Conservation (phyloP, 2,888 invertebrate genomes). For the Acrobasis consociella region DNA sequence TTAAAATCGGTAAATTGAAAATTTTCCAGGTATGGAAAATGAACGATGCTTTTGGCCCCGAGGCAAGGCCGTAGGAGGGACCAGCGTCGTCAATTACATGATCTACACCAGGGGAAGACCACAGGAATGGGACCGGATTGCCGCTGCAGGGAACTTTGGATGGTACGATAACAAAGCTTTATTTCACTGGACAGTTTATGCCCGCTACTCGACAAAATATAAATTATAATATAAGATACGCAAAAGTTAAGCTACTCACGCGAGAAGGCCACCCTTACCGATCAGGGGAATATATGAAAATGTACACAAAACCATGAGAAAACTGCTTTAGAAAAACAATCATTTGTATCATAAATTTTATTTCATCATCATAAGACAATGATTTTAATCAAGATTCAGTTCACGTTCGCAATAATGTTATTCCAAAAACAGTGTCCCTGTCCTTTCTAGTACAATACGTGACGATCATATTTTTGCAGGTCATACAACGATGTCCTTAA, state of each 20-base stretch:
- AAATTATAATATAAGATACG: too few species aligned
- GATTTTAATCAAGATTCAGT: slow-evolving; percentile 5
- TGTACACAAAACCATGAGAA: too few species aligned
- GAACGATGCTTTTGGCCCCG: slow-evolving; percentile 74
- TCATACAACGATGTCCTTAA: slow-evolving; percentile 84
- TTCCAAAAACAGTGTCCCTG: slow-evolving; percentile 9
- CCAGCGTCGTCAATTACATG: slow-evolving; percentile 85
- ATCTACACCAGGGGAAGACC: slow-evolving; percentile 89
- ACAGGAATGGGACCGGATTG: slow-evolving; percentile 88
- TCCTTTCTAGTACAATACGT: background rate
- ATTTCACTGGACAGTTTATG: background rate
- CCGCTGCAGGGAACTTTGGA: slow-evolving; percentile 86
- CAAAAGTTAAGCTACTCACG: too few species aligned
- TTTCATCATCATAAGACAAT: too few species aligned
- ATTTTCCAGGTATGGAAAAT: slow-evolving; percentile 58
- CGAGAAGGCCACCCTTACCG: too few species aligned
- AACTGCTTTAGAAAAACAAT: too few species aligned
- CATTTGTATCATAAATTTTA: too few species aligned
- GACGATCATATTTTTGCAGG: slow-evolving; percentile 54
- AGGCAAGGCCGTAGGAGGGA: slow-evolving; percentile 83
- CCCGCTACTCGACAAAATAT: too few species aligned
- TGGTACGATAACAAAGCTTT: slow-evolving; percentile 82
- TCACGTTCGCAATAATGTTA: slow-evolving; percentile 17
- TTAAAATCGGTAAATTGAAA: background rate
- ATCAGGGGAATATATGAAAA: too few species aligned